phyloP scores from a whole-genome alignment of 2,797 vertebrate species.

The Poeciliopsis turneri region DNA sequence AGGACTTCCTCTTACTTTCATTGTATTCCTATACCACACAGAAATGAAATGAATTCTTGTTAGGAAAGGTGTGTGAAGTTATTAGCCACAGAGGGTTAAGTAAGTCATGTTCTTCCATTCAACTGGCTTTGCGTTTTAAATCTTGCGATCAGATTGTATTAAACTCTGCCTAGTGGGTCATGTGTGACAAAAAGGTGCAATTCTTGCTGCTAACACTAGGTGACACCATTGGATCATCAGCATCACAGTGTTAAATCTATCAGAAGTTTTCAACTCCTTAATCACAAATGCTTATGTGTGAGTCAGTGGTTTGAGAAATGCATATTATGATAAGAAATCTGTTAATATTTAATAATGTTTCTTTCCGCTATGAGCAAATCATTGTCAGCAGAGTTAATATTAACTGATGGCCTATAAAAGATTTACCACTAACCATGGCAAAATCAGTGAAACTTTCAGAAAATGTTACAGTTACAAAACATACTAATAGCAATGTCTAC shows the following conservation, averaged over 20 bases:
- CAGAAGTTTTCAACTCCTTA: not conserved
- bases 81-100: not conserved
- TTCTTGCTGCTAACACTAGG: conserved; percentile 44
- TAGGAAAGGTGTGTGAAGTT: not conserved
- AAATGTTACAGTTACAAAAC: not conserved
- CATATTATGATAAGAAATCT: not conserved
- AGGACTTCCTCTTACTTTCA: not conserved
- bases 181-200: not conserved
- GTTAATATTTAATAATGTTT: not conserved
- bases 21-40: not conserved
- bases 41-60: not conserved
- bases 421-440: not conserved
- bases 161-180: not conserved
- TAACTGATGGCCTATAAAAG: not conserved
- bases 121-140: not conserved
- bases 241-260: not conserved
- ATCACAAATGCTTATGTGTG: too few species aligned
- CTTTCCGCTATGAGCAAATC: not conserved
- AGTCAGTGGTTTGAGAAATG: not conserved
- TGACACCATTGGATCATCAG: conserved; percentile 52
- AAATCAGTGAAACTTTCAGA: not conserved
- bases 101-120: not conserved
- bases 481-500: not conserved
- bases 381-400: not conserved
- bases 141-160: not conserved